Conservation (phyloP, 2,797 vertebrate genomes). For the Etheostoma perlongum region DNA sequence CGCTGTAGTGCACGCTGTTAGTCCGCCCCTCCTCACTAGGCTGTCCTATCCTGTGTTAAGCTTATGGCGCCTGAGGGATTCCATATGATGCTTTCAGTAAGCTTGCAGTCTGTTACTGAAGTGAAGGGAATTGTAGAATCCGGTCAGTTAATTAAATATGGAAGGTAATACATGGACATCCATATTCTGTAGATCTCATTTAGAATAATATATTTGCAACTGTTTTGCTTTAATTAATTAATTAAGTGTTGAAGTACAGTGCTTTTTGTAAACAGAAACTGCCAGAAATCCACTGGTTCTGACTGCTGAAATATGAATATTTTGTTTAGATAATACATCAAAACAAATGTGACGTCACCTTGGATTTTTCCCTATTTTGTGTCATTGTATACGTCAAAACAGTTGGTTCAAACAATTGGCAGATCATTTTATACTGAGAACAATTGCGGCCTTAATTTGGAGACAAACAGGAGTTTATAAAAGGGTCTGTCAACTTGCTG, state of each 20-base stretch:
- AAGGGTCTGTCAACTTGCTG: background rate
- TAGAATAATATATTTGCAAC: background rate
- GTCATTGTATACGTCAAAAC: background rate
- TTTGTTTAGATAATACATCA: too few relatives aligned
- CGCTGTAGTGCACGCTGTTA: background rate
- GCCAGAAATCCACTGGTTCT: background rate
- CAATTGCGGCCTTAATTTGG: background rate
- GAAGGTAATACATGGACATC: background rate
- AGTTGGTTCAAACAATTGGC: background rate
- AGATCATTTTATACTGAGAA: background rate
- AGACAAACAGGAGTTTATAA: background rate
- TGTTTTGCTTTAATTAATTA: background rate
- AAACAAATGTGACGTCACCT: background rate
- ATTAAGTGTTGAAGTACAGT: background rate
- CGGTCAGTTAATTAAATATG: slow-evolving; percentile 4
- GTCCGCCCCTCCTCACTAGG: background rate
- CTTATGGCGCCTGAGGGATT: slow-evolving; percentile 1
- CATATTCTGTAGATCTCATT: too few relatives aligned
- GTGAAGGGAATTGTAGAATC: slow-evolving; percentile 15
- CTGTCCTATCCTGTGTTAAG: slow-evolving; percentile 25
- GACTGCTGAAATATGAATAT: background rate
- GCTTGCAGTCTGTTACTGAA: slow-evolving; percentile 4
- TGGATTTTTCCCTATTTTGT: background rate
- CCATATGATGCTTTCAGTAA: slow-evolving; percentile 15
- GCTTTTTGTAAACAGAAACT: background rate